Percentiles rank a stretch among this genome's conserved stretches.
Conservation (phyloP, 2,888 invertebrate species). For the Latheticus oryzae region DNA sequence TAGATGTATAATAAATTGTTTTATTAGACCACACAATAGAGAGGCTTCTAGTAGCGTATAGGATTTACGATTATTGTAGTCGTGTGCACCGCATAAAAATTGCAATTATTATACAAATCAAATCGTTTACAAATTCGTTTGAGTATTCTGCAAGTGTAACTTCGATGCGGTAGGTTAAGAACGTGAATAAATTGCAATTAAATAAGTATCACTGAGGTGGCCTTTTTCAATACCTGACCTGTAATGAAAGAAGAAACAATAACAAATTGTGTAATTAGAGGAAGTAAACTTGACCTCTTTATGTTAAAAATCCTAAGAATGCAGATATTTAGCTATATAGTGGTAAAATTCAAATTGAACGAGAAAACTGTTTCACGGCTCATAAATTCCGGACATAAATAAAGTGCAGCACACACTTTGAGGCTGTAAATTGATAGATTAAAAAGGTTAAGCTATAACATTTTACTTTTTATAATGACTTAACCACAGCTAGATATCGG, state of each 20-base stretch:
- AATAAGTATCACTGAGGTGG: constrained; percentile 49
- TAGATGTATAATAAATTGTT: constrained; percentile 54
- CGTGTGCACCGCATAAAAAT: constrained; percentile 60
- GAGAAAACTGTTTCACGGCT: constrained; percentile 51
- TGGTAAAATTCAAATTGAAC: constrained; percentile 46
- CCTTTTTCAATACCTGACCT: constrained; percentile 24
- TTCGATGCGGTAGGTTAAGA: constrained; percentile 57
- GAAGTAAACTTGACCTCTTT: constrained; percentile 22
- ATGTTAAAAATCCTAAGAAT: constrained; percentile 10
- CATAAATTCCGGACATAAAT: constrained; percentile 51
- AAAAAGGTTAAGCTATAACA: constrained; percentile 52
- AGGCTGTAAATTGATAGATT: constrained; percentile 54
- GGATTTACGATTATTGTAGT: constrained; percentile 59
- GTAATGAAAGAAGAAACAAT: constrained; percentile 1
- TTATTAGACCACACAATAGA: constrained; percentile 59
- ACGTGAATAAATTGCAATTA: constrained; percentile 53
- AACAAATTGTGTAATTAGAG: constrained; percentile 12
- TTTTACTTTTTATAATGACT: constrained; percentile 51
- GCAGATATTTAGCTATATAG: constrained; percentile 13
- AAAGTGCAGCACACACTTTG: constrained; percentile 48
- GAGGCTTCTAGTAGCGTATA: constrained; percentile 51
- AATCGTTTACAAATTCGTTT: constrained; percentile 51
- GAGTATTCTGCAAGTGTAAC: constrained; percentile 47
- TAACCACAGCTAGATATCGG: constrained; percentile 50
- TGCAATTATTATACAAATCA: constrained; percentile 60